These are phyloP conservation scores for Capra hircus DNA, from an alignment of 2,113 vertebrate species.

Conservation along the genomic window DNA sequence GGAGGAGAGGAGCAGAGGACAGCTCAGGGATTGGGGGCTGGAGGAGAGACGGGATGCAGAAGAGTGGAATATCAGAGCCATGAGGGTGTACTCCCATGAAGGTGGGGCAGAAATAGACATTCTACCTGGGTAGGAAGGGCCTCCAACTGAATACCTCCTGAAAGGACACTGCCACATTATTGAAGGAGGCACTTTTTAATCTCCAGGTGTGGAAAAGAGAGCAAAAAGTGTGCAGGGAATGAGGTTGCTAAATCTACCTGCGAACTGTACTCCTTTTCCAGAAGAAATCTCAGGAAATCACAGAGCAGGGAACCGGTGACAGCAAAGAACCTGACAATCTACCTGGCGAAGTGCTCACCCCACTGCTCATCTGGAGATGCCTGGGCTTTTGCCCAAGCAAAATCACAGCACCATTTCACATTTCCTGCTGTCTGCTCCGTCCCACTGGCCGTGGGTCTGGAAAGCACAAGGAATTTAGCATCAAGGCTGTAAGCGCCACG, in stretches of 20 bases:
- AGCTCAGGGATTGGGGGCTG: constrained; percentile 54
- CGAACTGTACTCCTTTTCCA: background rate
- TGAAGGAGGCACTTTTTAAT: background rate
- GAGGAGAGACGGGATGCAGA: constrained; percentile 39
- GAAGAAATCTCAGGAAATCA: background rate
- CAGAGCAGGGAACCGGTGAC: background rate
- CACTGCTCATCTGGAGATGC: background rate
- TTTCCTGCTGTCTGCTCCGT: background rate
- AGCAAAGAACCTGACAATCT: background rate
- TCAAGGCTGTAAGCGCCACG: background rate
- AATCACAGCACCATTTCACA: rapidly evolving
- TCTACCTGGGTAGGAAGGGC: background rate
- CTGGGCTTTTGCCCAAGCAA: background rate
- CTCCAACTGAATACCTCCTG: background rate
- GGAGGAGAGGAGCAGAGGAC: constrained; percentile 69
- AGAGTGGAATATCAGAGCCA: constrained; percentile 38
- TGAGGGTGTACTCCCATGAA: background rate
- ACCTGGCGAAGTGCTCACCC: rapidly evolving
- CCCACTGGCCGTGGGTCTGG: background rate
- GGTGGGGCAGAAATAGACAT: background rate
- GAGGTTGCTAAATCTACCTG: background rate
- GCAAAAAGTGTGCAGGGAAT: background rate
- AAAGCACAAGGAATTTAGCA: background rate
- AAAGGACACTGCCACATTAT: background rate
- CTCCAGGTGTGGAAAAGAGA: background rate